A percentile compares a stretch with the other conserved stretches of the same genome.
Evolutionary conservation across 1,140 invertebrate species (phyloP).

Genomic region (Lamellibrachia luymesi): DNA sequence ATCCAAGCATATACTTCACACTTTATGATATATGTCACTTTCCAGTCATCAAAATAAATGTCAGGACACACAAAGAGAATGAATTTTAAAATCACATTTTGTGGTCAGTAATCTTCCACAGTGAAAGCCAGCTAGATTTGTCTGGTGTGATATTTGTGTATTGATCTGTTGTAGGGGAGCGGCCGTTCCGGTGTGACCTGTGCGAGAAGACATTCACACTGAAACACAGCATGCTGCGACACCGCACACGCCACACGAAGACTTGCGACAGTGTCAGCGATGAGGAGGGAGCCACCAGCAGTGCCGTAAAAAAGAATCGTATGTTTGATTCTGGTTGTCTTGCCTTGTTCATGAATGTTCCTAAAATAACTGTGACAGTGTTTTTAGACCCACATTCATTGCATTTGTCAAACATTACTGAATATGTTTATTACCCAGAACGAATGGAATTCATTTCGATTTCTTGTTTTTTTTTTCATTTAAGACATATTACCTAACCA

Average conservation of each 20-base stretch:
- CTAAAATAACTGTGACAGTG: too few relatives aligned
- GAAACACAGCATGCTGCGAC: conserved; percentile 90
- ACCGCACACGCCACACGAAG: conserved; percentile 65
- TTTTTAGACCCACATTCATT: too few relatives aligned
- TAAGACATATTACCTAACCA: too few relatives aligned
- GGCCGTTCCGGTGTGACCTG: conserved; percentile 52
- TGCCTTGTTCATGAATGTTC: neutral
- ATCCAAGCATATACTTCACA: neutral
- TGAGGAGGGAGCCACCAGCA: conserved; percentile 3
- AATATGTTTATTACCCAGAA: too few relatives aligned
- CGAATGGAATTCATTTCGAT: too few relatives aligned
- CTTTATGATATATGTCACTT: neutral
- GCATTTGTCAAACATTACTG: too few relatives aligned
- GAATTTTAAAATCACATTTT: too few relatives aligned
- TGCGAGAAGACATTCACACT: conserved; percentile 81
- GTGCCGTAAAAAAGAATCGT: neutral
- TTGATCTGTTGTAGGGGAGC: conserved; percentile 39
- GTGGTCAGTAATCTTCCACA: too few relatives aligned
- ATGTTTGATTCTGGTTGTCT: neutral
- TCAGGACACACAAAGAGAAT: neutral
- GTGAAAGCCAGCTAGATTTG: neutral
- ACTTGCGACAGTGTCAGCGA: neutral
- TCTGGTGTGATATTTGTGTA: neutral
- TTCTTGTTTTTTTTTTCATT: too few relatives aligned
- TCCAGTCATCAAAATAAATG: neutral